Percentiles rank a stretch among this genome's conserved stretches.
phyloP scores from a whole-genome alignment of 2,797 vertebrate species.

The Lagodon rhomboides region DNA sequence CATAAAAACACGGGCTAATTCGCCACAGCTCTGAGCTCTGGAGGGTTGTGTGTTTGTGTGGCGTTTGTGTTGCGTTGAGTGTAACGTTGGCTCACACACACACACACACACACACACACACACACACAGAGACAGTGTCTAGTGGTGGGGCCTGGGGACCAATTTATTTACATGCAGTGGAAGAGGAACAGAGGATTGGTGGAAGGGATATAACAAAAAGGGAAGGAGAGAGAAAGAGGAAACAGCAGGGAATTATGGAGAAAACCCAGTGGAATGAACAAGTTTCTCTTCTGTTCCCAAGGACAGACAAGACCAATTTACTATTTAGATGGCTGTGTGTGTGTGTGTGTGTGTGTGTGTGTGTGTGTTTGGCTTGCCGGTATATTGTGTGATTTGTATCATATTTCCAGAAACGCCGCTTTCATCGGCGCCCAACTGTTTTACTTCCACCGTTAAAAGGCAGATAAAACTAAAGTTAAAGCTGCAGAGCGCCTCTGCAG shows the following conservation, averaged over 20 bases:
- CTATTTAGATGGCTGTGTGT: slow-evolving; percentile 54
- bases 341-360: slow-evolving; percentile 37
- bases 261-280: slow-evolving; percentile 71
- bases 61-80: slow-evolving; percentile 30
- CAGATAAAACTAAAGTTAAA: slow-evolving; percentile 9
- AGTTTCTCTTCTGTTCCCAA: slow-evolving; percentile 66
- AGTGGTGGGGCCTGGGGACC: slow-evolving; percentile 76
- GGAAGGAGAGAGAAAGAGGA: slow-evolving; percentile 53
- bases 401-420: slow-evolving; percentile 44
- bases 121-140: slow-evolving; percentile 45
- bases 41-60: slow-evolving; percentile 49
- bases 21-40: slow-evolving; percentile 51
- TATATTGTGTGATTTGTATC: slow-evolving; percentile 41
- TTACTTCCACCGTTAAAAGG: slow-evolving; percentile 33
- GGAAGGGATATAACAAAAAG: slow-evolving; percentile 69
- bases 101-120: slow-evolving; percentile 48
- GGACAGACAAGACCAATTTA: slow-evolving; percentile 71
- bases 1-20: slow-evolving; percentile 68
- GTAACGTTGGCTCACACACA: slow-evolving; percentile 37
- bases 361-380: slow-evolving; percentile 41
- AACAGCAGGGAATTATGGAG: slow-evolving; percentile 72
- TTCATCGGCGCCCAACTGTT: slow-evolving; percentile 50
- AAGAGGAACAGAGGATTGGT: slow-evolving; percentile 66
- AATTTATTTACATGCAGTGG: slow-evolving; percentile 86
- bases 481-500: neutral